These are phyloP conservation scores for Helobdella robusta DNA, from an alignment of 2,888 invertebrate genomes.

Conservation along the genomic window DNA sequence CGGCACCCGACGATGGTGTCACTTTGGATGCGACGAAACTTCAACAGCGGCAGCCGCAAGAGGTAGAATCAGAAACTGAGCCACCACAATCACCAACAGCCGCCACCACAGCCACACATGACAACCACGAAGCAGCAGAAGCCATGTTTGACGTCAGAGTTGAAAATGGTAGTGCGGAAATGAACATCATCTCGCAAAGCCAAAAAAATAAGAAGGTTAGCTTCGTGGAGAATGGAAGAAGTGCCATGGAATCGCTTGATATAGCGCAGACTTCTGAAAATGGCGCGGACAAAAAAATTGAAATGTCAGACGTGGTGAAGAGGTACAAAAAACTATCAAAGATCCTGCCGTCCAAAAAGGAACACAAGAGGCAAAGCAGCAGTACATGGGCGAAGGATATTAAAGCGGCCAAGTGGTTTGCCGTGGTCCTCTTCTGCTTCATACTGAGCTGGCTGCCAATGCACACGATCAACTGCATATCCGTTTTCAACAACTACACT, in stretches of 20 bases:
- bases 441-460: conserved; percentile 46
- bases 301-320: neutral
- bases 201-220: neutral
- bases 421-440: conserved; percentile 43
- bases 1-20: no score
- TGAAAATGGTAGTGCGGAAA: neutral
- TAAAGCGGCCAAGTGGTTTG: conserved; percentile 45
- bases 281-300: neutral
- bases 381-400: conserved; percentile 22
- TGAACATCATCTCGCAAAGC: neutral
- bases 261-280: neutral
- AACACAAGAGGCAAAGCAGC: neutral
- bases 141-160: neutral
- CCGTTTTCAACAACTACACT: conserved; percentile 29
- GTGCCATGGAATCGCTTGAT: no score
- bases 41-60: no score
- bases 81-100: no score
- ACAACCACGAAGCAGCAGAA: no score
- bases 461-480: conserved; percentile 42
- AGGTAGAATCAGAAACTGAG: no score
- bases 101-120: no score
- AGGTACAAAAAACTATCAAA: conserved; percentile 3
- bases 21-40: no score
- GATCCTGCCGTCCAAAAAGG: neutral
- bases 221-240: neutral